phyloP scores from a whole-genome alignment of 2,888 invertebrate genomes.

The Flabesymbios commensalis region DNA sequence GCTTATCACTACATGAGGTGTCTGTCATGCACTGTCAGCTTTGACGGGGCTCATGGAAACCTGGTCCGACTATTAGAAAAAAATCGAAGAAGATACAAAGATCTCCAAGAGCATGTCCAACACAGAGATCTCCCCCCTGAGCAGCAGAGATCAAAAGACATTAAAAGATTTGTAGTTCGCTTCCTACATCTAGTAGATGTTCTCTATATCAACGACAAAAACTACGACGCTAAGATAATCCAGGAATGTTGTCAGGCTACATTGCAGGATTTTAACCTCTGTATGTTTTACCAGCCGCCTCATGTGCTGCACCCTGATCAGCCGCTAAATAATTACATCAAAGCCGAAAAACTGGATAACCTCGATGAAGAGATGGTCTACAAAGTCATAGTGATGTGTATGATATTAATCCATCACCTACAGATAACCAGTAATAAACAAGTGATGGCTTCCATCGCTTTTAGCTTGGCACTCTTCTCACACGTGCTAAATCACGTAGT shows the following conservation, averaged over 20 bases:
- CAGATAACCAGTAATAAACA: conserved; percentile 69
- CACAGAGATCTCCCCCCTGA: conserved; percentile 44
- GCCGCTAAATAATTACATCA: conserved; percentile 56
- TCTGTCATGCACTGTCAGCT: conserved; percentile 73
- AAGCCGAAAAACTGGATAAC: conserved; percentile 32
- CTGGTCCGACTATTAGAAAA: conserved; percentile 71
- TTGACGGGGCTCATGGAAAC: conserved; percentile 89
- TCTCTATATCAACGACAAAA: conserved; percentile 40
- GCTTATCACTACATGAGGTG: conserved; percentile 89
- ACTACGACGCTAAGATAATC: conserved; percentile 44
- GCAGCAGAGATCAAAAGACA: conserved; percentile 56
- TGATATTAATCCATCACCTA: conserved; percentile 79
- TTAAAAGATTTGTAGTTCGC: conserved; percentile 52
- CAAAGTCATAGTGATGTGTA: conserved; percentile 79
- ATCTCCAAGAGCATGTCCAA: conserved; percentile 35
- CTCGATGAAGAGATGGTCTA: conserved; percentile 72
- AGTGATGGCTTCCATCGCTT: conserved; percentile 81
- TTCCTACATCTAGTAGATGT: conserved; percentile 56
- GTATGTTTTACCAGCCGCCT: conserved; percentile 68
- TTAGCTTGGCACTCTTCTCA: conserved; percentile 80
- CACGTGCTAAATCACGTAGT: conserved; percentile 64
- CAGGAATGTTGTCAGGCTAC: conserved; percentile 57
- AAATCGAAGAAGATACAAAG: conserved; percentile 54
- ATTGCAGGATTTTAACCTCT: conserved; percentile 75
- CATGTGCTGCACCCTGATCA: conserved; percentile 63